A percentile compares a stretch with the other conserved stretches of the same genome.
Conservation (phyloP, 2,113 vertebrate genomes). For the Eptesicus fuscus region DNA sequence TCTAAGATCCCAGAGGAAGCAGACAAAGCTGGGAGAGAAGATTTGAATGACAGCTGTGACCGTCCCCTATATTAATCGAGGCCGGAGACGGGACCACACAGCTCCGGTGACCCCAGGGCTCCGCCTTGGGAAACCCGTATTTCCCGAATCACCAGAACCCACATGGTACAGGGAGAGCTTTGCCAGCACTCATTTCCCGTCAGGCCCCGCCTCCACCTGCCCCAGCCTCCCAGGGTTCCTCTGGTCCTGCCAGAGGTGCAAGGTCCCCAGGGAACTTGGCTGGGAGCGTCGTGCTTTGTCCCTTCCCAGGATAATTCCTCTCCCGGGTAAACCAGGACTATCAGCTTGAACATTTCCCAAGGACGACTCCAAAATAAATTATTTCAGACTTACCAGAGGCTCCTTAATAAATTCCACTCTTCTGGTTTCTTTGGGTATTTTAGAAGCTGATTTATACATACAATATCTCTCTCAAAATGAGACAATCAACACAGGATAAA, state of each 20-base stretch:
- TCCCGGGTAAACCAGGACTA: slow-evolving; percentile 70
- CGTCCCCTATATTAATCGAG: background rate
- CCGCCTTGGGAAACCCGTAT: background rate
- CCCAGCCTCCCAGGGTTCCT: background rate
- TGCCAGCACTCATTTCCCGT: background rate
- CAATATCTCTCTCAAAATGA: slow-evolving; percentile 85
- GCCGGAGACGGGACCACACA: background rate
- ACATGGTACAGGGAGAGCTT: rapidly evolving
- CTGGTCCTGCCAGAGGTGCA: background rate
- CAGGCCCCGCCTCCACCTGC: rapidly evolving
- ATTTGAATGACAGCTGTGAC: background rate
- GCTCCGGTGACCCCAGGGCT: background rate
- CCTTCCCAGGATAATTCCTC: slow-evolving; percentile 61
- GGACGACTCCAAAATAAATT: slow-evolving; percentile 84
- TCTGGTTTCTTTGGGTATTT: slow-evolving; percentile 83
- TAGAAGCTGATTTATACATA: slow-evolving; percentile 87
- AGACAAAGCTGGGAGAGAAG: background rate
- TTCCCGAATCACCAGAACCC: background rate
- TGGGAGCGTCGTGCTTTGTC: slow-evolving; percentile 55
- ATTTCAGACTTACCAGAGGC: slow-evolving; percentile 80
- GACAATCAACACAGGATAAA: slow-evolving; percentile 85
- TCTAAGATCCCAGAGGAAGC: background rate
- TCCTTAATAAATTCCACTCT: slow-evolving; percentile 84
- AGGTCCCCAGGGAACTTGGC: slow-evolving; percentile 36
- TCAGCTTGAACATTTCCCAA: slow-evolving; percentile 80